Evolutionary conservation across 1,140 invertebrate species (phyloP).

Genomic region (Microplitis demolitor): DNA sequence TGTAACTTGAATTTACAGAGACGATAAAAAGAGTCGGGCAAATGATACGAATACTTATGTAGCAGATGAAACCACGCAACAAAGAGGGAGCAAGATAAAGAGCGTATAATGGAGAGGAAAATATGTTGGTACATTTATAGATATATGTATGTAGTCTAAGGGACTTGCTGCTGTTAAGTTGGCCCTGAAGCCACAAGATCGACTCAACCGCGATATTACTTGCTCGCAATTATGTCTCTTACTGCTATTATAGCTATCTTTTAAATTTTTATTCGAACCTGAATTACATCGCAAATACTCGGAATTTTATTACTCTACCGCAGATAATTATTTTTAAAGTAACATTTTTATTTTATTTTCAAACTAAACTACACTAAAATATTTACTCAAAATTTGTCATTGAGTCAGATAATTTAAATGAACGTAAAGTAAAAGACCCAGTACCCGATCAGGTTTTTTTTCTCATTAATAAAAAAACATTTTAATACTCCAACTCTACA

Average conservation of each 20-base stretch:
- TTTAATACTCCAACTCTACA: too few species aligned
- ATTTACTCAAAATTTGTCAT: too few species aligned
- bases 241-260: not conserved
- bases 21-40: not conserved
- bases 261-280: not conserved
- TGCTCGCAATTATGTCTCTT: not conserved
- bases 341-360: too few species aligned
- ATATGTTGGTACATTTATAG: not conserved
- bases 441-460: too few species aligned
- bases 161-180: not conserved
- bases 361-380: too few species aligned
- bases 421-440: too few species aligned
- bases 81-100: constrained; percentile 17
- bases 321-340: too few species aligned
- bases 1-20: not conserved
- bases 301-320: too few species aligned
- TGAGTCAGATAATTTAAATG: too few species aligned
- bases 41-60: not conserved
- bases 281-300: too few species aligned
- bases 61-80: not conserved
- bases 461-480: too few species aligned
- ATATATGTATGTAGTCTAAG: not conserved
- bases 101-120: not conserved
- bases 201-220: not conserved
- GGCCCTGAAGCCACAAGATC: not conserved